Conservation (phyloP, 2,797 vertebrate genomes). For the Peromyscus nudipes region DNA sequence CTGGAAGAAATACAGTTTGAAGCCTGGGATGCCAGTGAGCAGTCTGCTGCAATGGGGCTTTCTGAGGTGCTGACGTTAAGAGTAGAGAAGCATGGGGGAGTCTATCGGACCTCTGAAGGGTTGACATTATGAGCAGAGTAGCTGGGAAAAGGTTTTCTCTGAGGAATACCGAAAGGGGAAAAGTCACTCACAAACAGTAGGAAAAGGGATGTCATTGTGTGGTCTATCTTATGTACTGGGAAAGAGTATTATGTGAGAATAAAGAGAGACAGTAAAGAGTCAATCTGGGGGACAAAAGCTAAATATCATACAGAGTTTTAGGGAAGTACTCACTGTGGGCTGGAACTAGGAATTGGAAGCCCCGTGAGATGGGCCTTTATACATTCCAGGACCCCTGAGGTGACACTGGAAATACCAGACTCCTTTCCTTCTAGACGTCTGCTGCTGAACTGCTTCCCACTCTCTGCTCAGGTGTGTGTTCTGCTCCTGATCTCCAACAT, state of each 20-base stretch:
- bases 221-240: not conserved
- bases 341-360: not conserved
- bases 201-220: not conserved
- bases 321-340: not conserved
- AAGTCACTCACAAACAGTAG: not conserved
- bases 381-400: not conserved
- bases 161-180: conserved; percentile 2
- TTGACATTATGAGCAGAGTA: not conserved
- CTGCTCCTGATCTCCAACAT: not conserved
- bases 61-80: not conserved
- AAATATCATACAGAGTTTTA: not conserved
- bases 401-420: not conserved
- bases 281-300: not conserved
- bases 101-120: not conserved
- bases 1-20: not conserved
- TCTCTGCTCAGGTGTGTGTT: not conserved
- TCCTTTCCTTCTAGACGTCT: not conserved
- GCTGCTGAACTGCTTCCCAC: not conserved
- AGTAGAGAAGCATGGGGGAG: not conserved
- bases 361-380: not conserved
- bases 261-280: not conserved
- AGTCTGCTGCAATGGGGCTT: not conserved
- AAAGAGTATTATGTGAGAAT: not conserved
- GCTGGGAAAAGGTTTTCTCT: not conserved
- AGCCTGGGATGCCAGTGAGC: not conserved